Base-by-base conservation (phyloP, 2,113 vertebrate genomes). In the Todiramphus chloris region DNA sequence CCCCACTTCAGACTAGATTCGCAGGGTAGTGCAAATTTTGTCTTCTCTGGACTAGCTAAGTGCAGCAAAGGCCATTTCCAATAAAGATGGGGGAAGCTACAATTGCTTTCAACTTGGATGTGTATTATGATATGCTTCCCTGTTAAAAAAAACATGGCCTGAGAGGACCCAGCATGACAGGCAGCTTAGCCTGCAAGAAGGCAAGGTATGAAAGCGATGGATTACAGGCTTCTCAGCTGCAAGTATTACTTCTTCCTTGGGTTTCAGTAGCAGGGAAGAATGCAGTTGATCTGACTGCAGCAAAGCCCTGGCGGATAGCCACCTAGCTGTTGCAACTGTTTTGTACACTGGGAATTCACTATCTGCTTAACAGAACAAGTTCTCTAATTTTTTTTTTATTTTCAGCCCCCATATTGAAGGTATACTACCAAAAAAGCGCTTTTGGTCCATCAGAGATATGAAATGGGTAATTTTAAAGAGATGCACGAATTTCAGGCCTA, bases 231-330 rank as follows among this genome's bases (percentile, higher is more conserved):
- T 76, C 41, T 84, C 83, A 79, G 72, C 39, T 62, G n/a, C 58
- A 89, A 86, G 25, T 9, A 11, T 48, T 92, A 94, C 56, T 82
- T 89, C 76, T 95, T 92, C 74, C 77, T 75, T 87, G 19, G 53
- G 58, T 91, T 95, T 93, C 90, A 94, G 66, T 33, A 79, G 44
- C 66, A 79, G 46, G 69, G 37, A 92, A 91, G 89, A 89, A 95
- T 46, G 69, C 39, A 91, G 53, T 18, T 91, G 80, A 87, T 79
- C 58, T 41, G 85, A 85, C 41, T 55, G 70, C 50, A 95, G 84
- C 44, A 94, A 82, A 94, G 25, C 41, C 31, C 53, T 87, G 84
- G 74, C 78, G 76, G 27, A 58, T 4, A 85, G 59, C 75, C 77
- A 90, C 62, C 19, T 67, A 82, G 48, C 53, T 74, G n/a, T 18